Conservation (phyloP, 1,140 invertebrate genomes). For the Monomorium pharaonis region DNA sequence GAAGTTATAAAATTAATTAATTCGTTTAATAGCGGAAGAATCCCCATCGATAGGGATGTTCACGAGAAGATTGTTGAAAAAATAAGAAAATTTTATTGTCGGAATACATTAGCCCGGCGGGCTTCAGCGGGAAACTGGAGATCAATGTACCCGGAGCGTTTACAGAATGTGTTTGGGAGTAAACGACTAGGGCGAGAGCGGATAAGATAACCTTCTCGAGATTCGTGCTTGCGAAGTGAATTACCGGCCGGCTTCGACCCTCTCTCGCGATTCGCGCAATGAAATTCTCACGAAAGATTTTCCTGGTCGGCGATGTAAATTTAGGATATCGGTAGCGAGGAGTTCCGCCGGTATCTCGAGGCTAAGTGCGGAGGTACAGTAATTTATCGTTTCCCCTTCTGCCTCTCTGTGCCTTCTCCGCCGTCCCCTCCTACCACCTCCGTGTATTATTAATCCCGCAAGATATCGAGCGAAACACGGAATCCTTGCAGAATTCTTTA, state of each 20-base stretch:
- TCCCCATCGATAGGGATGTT: background rate
- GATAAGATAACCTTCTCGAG: constrained; percentile 41
- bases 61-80: constrained; percentile 15
- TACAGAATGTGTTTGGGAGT: constrained; percentile 59
- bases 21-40: constrained; percentile 15
- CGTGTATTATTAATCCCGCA: constrained; percentile 64
- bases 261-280: constrained; percentile 47
- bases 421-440: background rate
- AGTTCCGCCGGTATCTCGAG: constrained; percentile 53
- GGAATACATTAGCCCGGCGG: constrained; percentile 33
- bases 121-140: constrained; percentile 49
- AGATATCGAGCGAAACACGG: constrained; percentile 62
- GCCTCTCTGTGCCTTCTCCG: background rate
- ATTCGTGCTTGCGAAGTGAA: constrained; percentile 56
- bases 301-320: constrained; percentile 55
- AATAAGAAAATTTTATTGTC: constrained; percentile 57
- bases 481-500: constrained; percentile 68
- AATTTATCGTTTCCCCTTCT: constrained; percentile 49
- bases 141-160: constrained; percentile 58
- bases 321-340: constrained; percentile 59
- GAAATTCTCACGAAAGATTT: constrained; percentile 60
- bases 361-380: constrained; percentile 54
- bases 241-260: constrained; percentile 21
- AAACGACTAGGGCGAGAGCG: constrained; percentile 43
- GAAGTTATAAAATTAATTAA: constrained; percentile 24